Conservation (phyloP, 2,888 invertebrate genomes). For the Xanthia icteritia region DNA sequence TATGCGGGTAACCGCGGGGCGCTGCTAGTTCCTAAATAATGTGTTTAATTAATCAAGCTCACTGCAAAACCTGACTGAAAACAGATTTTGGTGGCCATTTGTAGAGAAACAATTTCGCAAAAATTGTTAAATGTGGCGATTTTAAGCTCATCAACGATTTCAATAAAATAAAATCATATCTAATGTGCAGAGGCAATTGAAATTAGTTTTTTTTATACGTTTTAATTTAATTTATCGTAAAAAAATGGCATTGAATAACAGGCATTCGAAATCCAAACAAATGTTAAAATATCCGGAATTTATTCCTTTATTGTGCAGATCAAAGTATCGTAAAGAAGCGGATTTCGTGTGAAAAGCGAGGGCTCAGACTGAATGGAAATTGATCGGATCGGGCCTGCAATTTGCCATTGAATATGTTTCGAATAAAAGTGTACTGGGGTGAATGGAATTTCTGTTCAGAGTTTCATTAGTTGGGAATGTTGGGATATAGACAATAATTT, state of each 20-base stretch:
- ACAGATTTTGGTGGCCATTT: not conserved
- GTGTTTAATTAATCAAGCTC: no score
- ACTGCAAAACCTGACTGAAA: not conserved
- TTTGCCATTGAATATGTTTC: constrained; percentile 46
- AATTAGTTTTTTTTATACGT: no score
- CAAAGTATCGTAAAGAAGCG: constrained; percentile 38
- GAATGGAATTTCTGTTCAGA: not conserved
- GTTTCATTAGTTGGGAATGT: not conserved
- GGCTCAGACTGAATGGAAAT: constrained; percentile 39
- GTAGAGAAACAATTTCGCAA: not conserved
- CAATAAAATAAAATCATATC: not conserved
- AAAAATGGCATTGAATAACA: not conserved
- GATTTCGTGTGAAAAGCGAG: constrained; percentile 13
- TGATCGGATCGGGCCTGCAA: constrained; percentile 37
- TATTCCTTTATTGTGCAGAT: constrained; percentile 42
- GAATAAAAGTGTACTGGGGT: not conserved
- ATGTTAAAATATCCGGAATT: constrained; percentile 34
- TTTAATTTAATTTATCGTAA: not conserved
- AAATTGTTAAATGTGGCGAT: not conserved
- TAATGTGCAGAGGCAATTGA: not conserved
- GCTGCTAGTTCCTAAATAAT: not conserved
- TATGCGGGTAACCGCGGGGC: no score
- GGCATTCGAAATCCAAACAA: constrained; percentile 18
- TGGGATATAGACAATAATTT: not conserved
- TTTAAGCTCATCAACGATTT: not conserved